Evolutionary conservation across 2,113 vertebrate species (phyloP).

Genomic region (Hemibagrus wyckioides): DNA sequence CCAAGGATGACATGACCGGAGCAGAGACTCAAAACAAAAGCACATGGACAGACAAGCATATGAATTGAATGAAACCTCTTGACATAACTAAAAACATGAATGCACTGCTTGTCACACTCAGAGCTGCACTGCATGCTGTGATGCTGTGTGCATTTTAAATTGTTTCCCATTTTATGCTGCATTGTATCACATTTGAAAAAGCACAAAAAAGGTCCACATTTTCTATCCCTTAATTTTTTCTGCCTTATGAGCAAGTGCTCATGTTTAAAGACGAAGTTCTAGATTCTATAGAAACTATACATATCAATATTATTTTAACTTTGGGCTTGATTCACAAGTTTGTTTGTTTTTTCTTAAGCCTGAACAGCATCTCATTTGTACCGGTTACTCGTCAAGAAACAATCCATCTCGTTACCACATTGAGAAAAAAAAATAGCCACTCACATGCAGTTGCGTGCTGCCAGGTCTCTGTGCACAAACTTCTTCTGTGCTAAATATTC

Average conservation of each 20-base stretch:
- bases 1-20: too few species aligned
- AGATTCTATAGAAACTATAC: neutral
- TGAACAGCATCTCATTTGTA: neutral
- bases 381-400: neutral
- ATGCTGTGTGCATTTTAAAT: too few species aligned
- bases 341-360: neutral
- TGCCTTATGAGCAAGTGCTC: neutral
- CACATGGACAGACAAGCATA: neutral
- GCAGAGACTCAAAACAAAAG: neutral
- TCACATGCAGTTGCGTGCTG: slow-evolving; percentile 98
- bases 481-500: slow-evolving; percentile 93
- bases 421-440: slow-evolving; percentile 53
- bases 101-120: too few species aligned
- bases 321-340: too few species aligned
- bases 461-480: slow-evolving; percentile 95
- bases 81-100: neutral
- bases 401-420: neutral
- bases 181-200: neutral
- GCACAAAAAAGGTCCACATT: neutral
- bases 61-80: neutral
- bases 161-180: neutral
- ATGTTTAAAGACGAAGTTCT: neutral
- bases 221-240: neutral
- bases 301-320: neutral
- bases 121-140: too few species aligned